These are phyloP conservation scores for Galagoides demidoff DNA, from an alignment of 2,797 vertebrate species.

Conservation along the genomic window DNA sequence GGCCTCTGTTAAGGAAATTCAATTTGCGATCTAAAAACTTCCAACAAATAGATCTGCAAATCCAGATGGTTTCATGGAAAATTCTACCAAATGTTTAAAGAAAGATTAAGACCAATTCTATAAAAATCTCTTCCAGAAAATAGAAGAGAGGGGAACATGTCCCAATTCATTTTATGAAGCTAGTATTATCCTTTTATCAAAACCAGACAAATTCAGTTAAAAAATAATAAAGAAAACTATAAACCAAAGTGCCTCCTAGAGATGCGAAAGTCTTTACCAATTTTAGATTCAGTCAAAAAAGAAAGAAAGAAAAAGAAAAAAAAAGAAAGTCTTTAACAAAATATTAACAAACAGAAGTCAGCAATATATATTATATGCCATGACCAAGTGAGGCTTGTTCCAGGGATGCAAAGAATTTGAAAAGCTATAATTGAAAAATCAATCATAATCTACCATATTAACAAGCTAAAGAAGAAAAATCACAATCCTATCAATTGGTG, in stretches of 20 bases:
- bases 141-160: neutral
- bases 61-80: conserved; percentile 40
- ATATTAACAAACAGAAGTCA: neutral
- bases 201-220: neutral
- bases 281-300: too few species aligned
- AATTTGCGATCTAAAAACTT: conserved; percentile 54
- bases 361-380: neutral
- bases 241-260: neutral
- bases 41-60: conserved; percentile 35
- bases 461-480: neutral
- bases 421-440: conserved; percentile 10
- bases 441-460: neutral
- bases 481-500: neutral
- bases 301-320: too few species aligned
- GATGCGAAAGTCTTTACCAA: neutral
- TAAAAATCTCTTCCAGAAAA: conserved; percentile 5
- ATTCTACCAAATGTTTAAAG: conserved; percentile 26
- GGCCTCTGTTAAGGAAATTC: conserved; percentile 36
- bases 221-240: neutral
- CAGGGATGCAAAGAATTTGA: neutral
- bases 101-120: neutral
- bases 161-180: neutral
- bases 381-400: neutral
- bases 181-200: neutral
- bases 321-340: neutral